phyloP scores from a whole-genome alignment of 2,797 vertebrate genomes.

The Cossypha caffra region DNA sequence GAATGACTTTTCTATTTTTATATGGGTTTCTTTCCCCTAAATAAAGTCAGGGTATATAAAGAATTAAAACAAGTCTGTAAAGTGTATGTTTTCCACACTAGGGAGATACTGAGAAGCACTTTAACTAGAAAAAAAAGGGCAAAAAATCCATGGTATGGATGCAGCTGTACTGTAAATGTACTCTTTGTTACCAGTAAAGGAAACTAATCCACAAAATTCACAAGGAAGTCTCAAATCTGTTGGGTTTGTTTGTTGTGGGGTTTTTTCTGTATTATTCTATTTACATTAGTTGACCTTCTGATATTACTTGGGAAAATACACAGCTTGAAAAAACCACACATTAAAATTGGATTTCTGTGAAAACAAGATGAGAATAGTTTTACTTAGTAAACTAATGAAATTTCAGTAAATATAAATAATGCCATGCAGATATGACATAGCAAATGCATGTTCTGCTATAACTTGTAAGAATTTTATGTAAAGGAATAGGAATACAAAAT shows the following conservation, averaged over 20 bases:
- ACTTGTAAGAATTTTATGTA: neutral
- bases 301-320: neutral
- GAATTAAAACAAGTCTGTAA: neutral
- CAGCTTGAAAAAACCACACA: neutral
- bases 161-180: neutral
- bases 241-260: rapidly evolving
- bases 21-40: neutral
- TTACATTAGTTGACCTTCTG: neutral
- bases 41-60: neutral
- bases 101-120: rapidly evolving
- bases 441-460: neutral
- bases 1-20: neutral
- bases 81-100: neutral
- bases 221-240: neutral
- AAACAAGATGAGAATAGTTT: neutral
- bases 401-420: neutral
- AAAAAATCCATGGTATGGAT: neutral
- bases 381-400: neutral
- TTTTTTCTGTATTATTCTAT: neutral
- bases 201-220: neutral
- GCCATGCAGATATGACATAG: neutral
- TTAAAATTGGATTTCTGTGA: neutral
- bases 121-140: neutral
- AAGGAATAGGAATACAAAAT: neutral
- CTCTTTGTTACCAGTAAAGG: neutral